phyloP scores from a whole-genome alignment of 2,113 vertebrate genomes.

The Hippopotamus amphibius region DNA sequence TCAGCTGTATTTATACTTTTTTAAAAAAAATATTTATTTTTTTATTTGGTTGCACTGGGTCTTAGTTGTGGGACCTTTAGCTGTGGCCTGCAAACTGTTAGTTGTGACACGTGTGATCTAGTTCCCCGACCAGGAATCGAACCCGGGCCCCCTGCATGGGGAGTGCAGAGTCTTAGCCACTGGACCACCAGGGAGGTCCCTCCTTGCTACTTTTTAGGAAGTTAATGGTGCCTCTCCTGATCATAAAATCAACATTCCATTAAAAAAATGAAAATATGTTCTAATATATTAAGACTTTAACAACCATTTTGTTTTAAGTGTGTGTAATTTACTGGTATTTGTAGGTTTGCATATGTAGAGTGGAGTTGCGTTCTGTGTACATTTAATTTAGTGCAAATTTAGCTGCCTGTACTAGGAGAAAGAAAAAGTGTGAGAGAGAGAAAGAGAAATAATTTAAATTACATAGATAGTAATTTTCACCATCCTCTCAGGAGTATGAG shows the following conservation, averaged over 20 bases:
- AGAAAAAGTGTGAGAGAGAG: neutral
- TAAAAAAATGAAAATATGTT: neutral
- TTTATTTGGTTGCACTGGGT: too few relatives aligned
- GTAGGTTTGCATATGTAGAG: neutral
- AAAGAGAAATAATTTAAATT: slow-evolving; percentile 20
- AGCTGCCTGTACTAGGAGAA: neutral
- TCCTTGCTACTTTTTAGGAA: neutral
- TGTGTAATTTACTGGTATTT: neutral
- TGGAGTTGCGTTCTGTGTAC: neutral
- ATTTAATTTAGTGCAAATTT: slow-evolving; percentile 44
- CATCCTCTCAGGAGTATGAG: neutral
- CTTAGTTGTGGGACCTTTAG: too few relatives aligned
- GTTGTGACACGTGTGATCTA: too few relatives aligned
- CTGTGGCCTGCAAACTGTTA: too few relatives aligned
- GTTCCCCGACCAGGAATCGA: too few relatives aligned
- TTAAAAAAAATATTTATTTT: too few relatives aligned
- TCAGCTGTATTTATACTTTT: too few relatives aligned
- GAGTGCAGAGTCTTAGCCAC: too few relatives aligned
- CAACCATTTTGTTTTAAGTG: slow-evolving; percentile 24
- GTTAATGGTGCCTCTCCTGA: slow-evolving; percentile 12
- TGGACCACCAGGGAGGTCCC: too few relatives aligned
- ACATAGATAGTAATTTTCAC: neutral
- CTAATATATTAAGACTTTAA: slow-evolving; percentile 21
- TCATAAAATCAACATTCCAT: slow-evolving; percentile 21
- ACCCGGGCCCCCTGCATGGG: too few relatives aligned